phyloP scores from a whole-genome alignment of 2,888 invertebrate species.

The Bhutanitis thaidina region DNA sequence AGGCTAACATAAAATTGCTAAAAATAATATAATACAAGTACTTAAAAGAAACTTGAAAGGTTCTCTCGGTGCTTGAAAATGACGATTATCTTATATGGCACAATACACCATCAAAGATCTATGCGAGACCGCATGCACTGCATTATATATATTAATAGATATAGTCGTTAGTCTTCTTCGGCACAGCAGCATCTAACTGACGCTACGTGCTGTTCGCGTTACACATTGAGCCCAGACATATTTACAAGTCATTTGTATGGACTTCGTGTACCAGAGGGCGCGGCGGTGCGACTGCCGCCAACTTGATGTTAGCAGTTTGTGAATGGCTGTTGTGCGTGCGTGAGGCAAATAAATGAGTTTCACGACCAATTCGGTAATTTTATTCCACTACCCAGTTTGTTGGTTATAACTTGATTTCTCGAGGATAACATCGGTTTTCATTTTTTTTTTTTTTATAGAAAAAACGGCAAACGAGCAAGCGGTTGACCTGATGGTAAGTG shows the following conservation, averaged over 20 bases:
- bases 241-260: slow-evolving; percentile 18
- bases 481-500: too few relatives aligned
- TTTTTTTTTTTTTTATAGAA: too few relatives aligned
- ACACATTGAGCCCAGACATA: slow-evolving; percentile 1
- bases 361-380: slow-evolving; percentile 19
- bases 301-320: slow-evolving; percentile 2
- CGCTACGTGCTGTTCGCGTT: not conserved
- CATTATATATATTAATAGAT: slow-evolving; percentile 1
- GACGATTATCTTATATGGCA: not conserved
- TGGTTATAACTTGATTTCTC: too few relatives aligned
- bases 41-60: not conserved
- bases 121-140: slow-evolving; percentile 2
- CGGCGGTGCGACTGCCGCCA: not conserved
- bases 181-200: not conserved
- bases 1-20: not conserved
- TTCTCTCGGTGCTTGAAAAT: not conserved
- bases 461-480: too few relatives aligned
- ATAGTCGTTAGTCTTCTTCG: not conserved
- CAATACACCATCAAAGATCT: not conserved
- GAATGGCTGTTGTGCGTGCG: slow-evolving; percentile 29
- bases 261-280: not conserved
- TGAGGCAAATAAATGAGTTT: slow-evolving; percentile 31
- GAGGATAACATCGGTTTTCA: too few relatives aligned
- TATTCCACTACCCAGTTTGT: not conserved
- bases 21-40: not conserved